Percentiles rank a stretch among this genome's conserved stretches.
Evolutionary conservation across 1,140 invertebrate species (phyloP).

Genomic region (Elysia chlorotica): DNA sequence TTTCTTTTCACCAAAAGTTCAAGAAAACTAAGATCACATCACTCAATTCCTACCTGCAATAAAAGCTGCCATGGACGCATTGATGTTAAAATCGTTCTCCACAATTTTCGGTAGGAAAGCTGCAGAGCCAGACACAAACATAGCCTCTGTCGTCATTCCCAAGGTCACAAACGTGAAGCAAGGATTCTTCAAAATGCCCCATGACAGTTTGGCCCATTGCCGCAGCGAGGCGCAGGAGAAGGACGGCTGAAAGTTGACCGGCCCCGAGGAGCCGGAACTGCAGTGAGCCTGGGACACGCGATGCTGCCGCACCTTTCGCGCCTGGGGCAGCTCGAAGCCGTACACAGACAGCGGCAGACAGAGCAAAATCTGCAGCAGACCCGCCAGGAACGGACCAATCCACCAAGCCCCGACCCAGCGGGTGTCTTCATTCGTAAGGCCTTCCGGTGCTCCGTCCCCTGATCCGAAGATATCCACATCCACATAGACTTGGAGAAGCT

Average conservation of each 20-base stretch:
- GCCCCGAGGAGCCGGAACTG: constrained; percentile 3
- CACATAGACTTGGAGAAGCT: constrained; percentile 88
- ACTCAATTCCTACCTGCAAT: constrained; percentile 81
- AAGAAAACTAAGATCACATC: no score
- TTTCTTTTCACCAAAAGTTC: no score
- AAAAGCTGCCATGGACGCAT: constrained; percentile 74
- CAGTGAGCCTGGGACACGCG: constrained; percentile 75
- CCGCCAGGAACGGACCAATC: constrained; percentile 87
- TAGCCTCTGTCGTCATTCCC: constrained; percentile 74
- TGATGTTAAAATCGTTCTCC: constrained; percentile 81
- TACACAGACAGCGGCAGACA: constrained; percentile 88
- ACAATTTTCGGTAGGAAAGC: constrained; percentile 82
- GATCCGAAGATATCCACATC: constrained; percentile 69
- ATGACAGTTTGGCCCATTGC: constrained; percentile 28
- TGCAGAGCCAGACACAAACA: constrained; percentile 78
- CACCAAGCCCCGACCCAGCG: constrained; percentile 95
- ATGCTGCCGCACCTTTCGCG: constrained; percentile 52
- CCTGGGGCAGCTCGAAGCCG: constrained; percentile 69
- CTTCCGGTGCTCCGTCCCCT: no score
- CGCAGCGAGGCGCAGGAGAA: constrained; percentile 2
- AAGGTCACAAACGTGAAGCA: constrained; percentile 81
- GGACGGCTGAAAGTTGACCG: neutral
- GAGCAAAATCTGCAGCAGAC: constrained; percentile 78
- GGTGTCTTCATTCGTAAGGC: constrained; percentile 75
- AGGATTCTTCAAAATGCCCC: constrained; percentile 72